Evolutionary conservation across 2,797 vertebrate species (phyloP).

Genomic region (Glossophaga mutica): DNA sequence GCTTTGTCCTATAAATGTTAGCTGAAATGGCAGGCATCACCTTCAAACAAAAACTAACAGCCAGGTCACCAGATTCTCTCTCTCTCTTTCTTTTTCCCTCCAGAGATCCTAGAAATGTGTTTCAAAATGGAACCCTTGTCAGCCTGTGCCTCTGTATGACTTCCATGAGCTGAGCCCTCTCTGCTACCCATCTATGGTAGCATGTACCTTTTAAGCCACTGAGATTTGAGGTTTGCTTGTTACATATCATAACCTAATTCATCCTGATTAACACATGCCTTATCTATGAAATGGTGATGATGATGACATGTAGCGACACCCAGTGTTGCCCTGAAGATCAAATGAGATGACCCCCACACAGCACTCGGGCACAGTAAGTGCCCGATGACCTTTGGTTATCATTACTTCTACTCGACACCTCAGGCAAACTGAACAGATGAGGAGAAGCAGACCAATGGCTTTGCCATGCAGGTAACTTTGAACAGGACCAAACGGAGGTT

Average conservation of each 20-base stretch:
- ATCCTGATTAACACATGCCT: not conserved
- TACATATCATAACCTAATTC: not conserved
- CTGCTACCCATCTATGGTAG: not conserved
- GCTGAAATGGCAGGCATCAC: not conserved
- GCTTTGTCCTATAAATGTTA: not conserved
- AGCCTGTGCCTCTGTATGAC: not conserved
- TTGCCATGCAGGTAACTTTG: not conserved
- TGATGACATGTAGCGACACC: not conserved
- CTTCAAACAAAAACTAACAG: not conserved
- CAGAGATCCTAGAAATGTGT: not conserved
- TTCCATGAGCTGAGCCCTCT: not conserved
- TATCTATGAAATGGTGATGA: not conserved
- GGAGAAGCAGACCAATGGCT: not conserved
- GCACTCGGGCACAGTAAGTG: not conserved
- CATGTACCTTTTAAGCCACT: not conserved
- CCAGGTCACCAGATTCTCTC: not conserved
- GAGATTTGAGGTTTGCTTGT: not conserved
- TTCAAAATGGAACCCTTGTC: not conserved
- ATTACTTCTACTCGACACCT: not conserved
- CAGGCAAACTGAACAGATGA: not conserved
- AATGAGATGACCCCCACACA: not conserved
- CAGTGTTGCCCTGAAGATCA: not conserved
- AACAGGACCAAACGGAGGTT: not conserved
- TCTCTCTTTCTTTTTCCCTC: not conserved
- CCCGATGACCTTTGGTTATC: rapidly evolving